Evolutionary conservation across 2,113 vertebrate species (phyloP), one percentile per base, ranked within the genome.

Genomic region (Esox niger): DNA sequence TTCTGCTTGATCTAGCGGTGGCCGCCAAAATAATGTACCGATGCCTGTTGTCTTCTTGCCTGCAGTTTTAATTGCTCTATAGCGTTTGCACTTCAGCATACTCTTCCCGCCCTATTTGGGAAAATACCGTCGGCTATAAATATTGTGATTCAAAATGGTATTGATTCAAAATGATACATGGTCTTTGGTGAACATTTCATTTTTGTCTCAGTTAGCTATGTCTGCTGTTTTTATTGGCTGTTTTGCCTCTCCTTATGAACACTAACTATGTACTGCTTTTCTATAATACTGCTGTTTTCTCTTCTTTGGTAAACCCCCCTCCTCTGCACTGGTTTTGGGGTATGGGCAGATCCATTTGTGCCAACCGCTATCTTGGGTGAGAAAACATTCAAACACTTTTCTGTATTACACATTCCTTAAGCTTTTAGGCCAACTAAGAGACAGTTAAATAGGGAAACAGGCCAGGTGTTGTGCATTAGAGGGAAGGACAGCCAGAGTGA

Each of bases 321-420:
- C 84, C 87, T 83, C 80, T 88, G 88, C 88, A 84, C 88, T 87
- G 87, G 90, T 91, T 92, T 92, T 89, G 93, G 84, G 91, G 92
- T 89, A 86, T 92, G 91, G 75, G 84, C 93, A 99, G 97, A 99
- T 84, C 95, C 96, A 79, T 98, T 98, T 90, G 97, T 99, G 86
- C 97, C 97, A 88, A 99, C 97, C 76, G 97, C 96, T 90, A 99
- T 99, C 91, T 92, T 99, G 93, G 97, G 97, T 99, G 95, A 99
- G 97, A 94, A 64, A 68, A 68, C 59, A 86, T 74, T 88, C 87
- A 90, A 88, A 86, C 65, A 78, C 72, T 59, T 71, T 76, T 69
- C 15, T 32, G 2, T 32, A 67, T 54, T 20, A 74, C 46, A 23
- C 9, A 10, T 21, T 8, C 76, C 66, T 62, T 66, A 59, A 65